phyloP scores from a whole-genome alignment of 2,888 invertebrate genomes.

The Dusona sp. region DNA sequence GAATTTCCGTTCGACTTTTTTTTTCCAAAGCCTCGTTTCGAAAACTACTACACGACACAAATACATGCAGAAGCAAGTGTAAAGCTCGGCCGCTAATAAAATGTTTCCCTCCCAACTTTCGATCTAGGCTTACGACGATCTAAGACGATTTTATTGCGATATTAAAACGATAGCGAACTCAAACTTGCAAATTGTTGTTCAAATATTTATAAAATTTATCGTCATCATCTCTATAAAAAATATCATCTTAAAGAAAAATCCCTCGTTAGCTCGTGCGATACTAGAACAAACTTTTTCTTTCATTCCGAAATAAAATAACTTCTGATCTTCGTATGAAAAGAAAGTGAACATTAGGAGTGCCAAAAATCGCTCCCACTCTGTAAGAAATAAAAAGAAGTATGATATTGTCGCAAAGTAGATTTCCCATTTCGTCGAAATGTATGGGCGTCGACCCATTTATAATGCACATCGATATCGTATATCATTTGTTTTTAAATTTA shows the following conservation, averaged over 20 bases:
- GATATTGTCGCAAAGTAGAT: slow-evolving; percentile 8
- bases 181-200: slow-evolving; percentile 1
- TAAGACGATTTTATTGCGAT: neutral
- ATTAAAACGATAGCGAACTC: neutral
- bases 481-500: neutral
- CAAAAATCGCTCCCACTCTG: neutral
- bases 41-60: slow-evolving; percentile 4
- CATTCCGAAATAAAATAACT: neutral
- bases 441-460: slow-evolving; percentile 10
- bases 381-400: slow-evolving; percentile 1
- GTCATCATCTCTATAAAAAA: neutral
- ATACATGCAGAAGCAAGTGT: neutral
- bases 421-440: slow-evolving; percentile 15
- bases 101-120: neutral
- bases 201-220: neutral
- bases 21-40: slow-evolving; percentile 59
- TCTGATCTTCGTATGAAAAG: neutral
- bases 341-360: slow-evolving; percentile 5
- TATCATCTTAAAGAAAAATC: neutral
- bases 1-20: slow-evolving; percentile 71
- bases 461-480: slow-evolving; percentile 5
- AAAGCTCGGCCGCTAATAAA: slow-evolving; percentile 11
- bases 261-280: neutral
- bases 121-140: slow-evolving; percentile 8
- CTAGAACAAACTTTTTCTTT: slow-evolving; percentile 8